Conservation (phyloP, 1,140 invertebrate genomes). For the Bradysia coprophila region DNA sequence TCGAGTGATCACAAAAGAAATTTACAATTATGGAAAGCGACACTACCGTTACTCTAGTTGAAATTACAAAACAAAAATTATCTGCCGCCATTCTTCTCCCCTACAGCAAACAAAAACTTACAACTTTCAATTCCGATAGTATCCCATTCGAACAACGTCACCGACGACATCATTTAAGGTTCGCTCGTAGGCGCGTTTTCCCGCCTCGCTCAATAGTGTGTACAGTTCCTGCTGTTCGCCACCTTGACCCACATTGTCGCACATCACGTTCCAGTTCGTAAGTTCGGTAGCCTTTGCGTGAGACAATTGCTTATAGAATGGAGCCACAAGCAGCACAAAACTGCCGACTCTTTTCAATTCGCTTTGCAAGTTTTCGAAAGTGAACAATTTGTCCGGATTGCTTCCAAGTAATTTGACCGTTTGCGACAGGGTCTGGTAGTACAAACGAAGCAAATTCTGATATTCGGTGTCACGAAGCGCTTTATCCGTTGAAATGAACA, state of each 20-base stretch:
- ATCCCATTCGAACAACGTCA: too few relatives aligned
- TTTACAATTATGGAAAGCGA: too few relatives aligned
- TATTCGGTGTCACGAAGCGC: conserved; percentile 26
- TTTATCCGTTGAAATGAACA: conserved; percentile 31
- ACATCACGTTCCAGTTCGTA: conserved; percentile 10
- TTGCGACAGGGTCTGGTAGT: conserved; percentile 28
- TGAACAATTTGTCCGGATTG: conserved; percentile 25
- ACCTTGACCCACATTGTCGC: conserved; percentile 4
- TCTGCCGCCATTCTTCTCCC: too few relatives aligned
- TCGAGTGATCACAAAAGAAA: too few relatives aligned
- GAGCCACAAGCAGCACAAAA: conserved; percentile 18
- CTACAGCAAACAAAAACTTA: too few relatives aligned
- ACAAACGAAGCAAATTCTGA: conserved; percentile 28
- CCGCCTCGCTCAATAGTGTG: neutral
- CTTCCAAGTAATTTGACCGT: conserved; percentile 19
- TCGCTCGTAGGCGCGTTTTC: neutral
- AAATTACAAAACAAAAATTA: too few relatives aligned
- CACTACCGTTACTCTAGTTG: too few relatives aligned
- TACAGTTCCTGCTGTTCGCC: neutral
- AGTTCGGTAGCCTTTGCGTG: conserved; percentile 14
- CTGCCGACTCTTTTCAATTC: conserved; percentile 19
- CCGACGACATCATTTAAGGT: neutral
- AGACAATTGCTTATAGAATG: conserved; percentile 20
- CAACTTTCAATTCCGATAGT: too few relatives aligned
- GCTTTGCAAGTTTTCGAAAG: conserved; percentile 20